Percentiles rank a stretch among this genome's conserved stretches.
These are phyloP conservation scores for Sitobion miscanthi DNA, from an alignment of 1,140 invertebrate species.

Conservation along the genomic window DNA sequence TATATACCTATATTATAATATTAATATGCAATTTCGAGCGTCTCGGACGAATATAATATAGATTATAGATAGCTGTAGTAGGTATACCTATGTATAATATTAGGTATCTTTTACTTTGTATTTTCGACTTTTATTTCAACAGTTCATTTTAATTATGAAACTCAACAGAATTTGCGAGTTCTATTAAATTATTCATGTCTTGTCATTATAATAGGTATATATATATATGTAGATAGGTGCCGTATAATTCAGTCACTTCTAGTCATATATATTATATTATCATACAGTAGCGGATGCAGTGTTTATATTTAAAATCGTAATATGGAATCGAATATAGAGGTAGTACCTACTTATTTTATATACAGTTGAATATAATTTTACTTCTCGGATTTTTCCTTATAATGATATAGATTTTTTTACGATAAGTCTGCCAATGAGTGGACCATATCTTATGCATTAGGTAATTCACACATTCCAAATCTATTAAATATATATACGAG, in stretches of 20 bases:
- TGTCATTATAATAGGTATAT: neutral
- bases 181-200: neutral
- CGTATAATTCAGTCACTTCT: neutral
- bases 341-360: neutral
- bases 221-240: neutral
- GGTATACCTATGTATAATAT: neutral
- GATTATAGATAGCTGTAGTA: no score
- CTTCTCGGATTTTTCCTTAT: neutral
- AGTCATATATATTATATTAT: neutral
- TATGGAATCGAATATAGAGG: neutral
- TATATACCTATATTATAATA: neutral
- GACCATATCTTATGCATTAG: neutral
- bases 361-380: no score
- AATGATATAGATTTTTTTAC: conserved; percentile 16
- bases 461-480: neutral
- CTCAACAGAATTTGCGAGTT: neutral
- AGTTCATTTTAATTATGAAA: conserved; percentile 15
- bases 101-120: neutral
- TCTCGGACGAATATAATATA: neutral
- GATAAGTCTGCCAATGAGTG: neutral
- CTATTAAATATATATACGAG: neutral
- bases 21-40: neutral
- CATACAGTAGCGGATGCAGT: neutral
- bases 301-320: conserved; percentile 1
- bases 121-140: neutral